Evolutionary conservation across 2,888 invertebrate species (phyloP).

Genomic region (Rotaria magnacalcarata): DNA sequence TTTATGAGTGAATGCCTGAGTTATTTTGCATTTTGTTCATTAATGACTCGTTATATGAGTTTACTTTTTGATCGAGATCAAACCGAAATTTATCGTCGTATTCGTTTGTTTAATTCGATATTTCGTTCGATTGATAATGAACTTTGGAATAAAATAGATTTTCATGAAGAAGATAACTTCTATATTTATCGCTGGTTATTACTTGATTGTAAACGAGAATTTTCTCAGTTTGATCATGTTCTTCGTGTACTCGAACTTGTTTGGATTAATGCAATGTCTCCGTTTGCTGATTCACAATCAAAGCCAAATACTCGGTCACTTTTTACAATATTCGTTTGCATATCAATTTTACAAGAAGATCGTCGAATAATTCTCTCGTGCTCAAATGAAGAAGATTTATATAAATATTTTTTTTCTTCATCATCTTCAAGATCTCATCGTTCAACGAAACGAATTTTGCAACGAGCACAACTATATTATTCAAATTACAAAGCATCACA

Average conservation of each 20-base stretch:
- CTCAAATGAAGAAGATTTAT: neutral
- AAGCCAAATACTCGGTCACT: neutral
- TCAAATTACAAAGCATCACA: neutral
- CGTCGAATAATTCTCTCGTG: neutral
- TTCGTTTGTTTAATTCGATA: neutral
- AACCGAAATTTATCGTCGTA: neutral
- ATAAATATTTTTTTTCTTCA: neutral
- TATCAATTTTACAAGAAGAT: neutral
- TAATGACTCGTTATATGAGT: conserved; percentile 64
- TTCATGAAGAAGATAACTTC: conserved; percentile 62
- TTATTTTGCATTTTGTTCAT: conserved; percentile 88
- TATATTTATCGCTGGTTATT: conserved; percentile 95
- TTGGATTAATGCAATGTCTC: conserved; percentile 64
- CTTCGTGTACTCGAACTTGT: conserved; percentile 87
- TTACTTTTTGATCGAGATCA: neutral
- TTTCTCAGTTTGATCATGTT: conserved; percentile 83
- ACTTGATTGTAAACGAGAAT: conserved; percentile 93
- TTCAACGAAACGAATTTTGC: neutral
- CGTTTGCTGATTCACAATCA: neutral
- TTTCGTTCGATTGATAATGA: neutral
- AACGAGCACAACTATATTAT: neutral
- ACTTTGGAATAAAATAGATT: neutral
- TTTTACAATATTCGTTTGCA: neutral
- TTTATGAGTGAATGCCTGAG: conserved; percentile 94
- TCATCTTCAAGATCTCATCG: neutral